These are phyloP conservation scores for Verasper variegatus DNA, from an alignment of 2,113 vertebrate species.

Conservation along the genomic window DNA sequence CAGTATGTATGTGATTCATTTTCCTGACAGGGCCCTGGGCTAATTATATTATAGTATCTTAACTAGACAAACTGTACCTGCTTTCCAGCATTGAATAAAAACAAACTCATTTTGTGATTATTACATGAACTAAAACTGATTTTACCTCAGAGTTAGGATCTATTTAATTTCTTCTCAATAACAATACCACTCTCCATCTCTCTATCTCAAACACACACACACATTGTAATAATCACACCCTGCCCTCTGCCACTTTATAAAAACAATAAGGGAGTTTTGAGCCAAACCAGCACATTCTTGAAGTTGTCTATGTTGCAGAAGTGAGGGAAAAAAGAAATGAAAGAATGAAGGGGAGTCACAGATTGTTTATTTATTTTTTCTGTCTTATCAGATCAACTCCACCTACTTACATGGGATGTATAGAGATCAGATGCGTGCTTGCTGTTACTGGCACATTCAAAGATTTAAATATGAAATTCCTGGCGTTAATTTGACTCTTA, in stretches of 20 bases:
- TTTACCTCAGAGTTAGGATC: neutral
- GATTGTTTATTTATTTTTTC: slow-evolving; percentile 24
- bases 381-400: slow-evolving; percentile 14
- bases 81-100: slow-evolving; percentile 10
- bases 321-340: slow-evolving; percentile 3
- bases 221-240: slow-evolving; percentile 48
- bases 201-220: neutral
- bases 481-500: neutral
- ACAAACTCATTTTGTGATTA: slow-evolving; percentile 1
- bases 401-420: slow-evolving; percentile 3
- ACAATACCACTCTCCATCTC: neutral
- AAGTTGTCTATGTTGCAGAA: slow-evolving; percentile 33
- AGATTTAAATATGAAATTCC: neutral
- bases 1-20: neutral
- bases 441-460: neutral
- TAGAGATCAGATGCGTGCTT: neutral
- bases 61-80: neutral
- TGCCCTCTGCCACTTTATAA: slow-evolving; percentile 37
- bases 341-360: slow-evolving; percentile 5
- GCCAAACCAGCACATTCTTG: slow-evolving; percentile 70
- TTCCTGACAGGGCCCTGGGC: neutral
- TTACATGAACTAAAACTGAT: slow-evolving; percentile 3
- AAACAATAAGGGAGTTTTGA: slow-evolving; percentile 51
- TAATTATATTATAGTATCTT: neutral
- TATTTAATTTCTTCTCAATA: neutral